phyloP scores from a whole-genome alignment of 2,888 invertebrate genomes.

The Apotomis capreana region DNA sequence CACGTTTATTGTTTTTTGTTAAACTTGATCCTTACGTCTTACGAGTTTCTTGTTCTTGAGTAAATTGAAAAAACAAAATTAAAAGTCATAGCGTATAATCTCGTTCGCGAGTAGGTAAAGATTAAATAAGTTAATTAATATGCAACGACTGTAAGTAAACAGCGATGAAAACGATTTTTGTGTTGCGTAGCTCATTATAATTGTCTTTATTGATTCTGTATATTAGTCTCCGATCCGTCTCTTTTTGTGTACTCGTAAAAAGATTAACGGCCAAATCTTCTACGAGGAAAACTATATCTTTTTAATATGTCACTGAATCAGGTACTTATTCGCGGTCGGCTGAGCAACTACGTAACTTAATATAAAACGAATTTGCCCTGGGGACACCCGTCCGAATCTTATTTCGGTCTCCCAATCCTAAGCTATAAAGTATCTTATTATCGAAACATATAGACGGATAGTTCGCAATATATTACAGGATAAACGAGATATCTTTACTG shows the following conservation, averaged over 20 bases:
- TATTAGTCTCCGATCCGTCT: background rate
- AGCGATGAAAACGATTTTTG: too few species aligned
- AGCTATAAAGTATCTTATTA: slow-evolving; percentile 18
- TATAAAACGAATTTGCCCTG: slow-evolving; percentile 22
- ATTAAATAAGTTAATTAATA: too few species aligned
- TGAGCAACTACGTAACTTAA: slow-evolving; percentile 23
- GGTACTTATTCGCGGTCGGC: slow-evolving; percentile 15
- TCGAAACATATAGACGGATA: slow-evolving; percentile 8
- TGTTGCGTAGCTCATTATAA: background rate
- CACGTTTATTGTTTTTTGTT: too few species aligned
- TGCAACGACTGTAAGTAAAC: too few species aligned
- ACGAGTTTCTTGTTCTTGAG: too few species aligned
- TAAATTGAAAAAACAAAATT: too few species aligned
- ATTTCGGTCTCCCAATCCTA: slow-evolving; percentile 13
- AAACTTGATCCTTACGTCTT: too few species aligned
- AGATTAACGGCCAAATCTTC: background rate
- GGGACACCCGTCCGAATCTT: slow-evolving; percentile 8
- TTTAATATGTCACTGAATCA: slow-evolving; percentile 20
- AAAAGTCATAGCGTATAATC: too few species aligned
- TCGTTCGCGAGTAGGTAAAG: too few species aligned
- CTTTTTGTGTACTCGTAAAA: slow-evolving; percentile 3
- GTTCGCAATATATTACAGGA: slow-evolving; percentile 8
- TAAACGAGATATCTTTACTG: slow-evolving; percentile 14
- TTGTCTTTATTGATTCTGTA: background rate
- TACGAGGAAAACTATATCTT: slow-evolving; percentile 10